Base-by-base conservation (phyloP, 2,797 vertebrate genomes). In the Rhinichthys osculus region DNA sequence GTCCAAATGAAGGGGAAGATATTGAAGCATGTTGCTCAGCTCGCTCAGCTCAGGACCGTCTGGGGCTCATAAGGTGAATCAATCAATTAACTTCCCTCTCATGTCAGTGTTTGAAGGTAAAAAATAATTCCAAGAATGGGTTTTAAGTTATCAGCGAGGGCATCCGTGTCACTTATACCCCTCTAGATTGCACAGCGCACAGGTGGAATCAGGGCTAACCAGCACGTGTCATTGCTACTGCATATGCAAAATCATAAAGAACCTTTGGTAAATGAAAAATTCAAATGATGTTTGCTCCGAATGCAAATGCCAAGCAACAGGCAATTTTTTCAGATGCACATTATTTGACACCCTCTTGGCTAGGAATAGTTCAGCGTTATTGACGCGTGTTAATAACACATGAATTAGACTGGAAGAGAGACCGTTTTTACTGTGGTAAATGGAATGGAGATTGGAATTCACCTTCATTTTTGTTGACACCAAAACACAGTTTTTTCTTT, bases 191-290 rank as follows among this genome's bases (percentile, higher is more conserved):
- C 89, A 77, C 17, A 54, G 88, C 87, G 90, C 88, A 88, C 64
- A 14, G 72, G 50, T 42, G 59, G 82, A 85, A 80, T 77, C 42
- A 33, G 64, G 33, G 78, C 66, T 71, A 85, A 87, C 59, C 82
- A 87, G 88, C 92, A 83, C 94, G 93, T 92, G 91, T 93, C 92
- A 69, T 59, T 85, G 72, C 86, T 64, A 87, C 82, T 79, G 72
- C 62, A 87, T 87, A 85, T 87, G 79, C 78, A 30, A 88, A 85
- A 84, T 87, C 86, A 86, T 74, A 81, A 82, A 85, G 83, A 87
- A 85, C 83, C 83, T 64, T 83, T 83, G 85, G 74, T 40, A 70
- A 89, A 86, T 83, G 85, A 85, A 86, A 86, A 79, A 89, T 76
- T 74, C 84, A 87, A 90, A 87, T 85, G 77, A 81, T 87, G 84